Base-by-base conservation (phyloP, 2,797 vertebrate genomes). In the Pygocentrus nattereri region DNA sequence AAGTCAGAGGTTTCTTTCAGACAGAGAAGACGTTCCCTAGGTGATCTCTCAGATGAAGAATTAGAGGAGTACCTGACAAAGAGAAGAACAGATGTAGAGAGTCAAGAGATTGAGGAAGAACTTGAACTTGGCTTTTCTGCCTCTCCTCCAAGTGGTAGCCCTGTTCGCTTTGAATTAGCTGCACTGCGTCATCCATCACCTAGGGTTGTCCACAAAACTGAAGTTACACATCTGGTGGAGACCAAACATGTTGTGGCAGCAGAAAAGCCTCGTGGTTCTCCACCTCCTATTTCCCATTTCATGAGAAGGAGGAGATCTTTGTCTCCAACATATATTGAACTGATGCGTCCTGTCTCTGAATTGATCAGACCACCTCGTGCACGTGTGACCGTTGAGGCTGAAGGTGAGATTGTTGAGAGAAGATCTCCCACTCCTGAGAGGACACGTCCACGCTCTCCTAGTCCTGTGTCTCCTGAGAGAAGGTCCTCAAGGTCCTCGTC, bases 321-420 rank as follows among this genome's bases (percentile, higher is more conserved):
- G 85, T 99, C 98, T 83, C 98, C 98, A 74, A 98, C 97, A 21
- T 99, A 99, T 47, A 99, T 99, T 75, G 98, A 99, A 89, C 84
- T 99, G 73, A 99, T 99, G 98, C 96, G 98, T 79, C 98, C 98
- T 2, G 97, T 97, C 23, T 97, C 98, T 52, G 98, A 99, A 91
- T 91, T 99, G 76, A 96, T 99, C 89, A 95, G 94, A 79, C 90
- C 94, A 6, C 88, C 88, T 34, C 94, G 89, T 11, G 50, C 92
- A 74, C 93, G 81, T 15, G 93, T 92, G 18, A 82, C 92, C 41
- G 75, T 91, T 73, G 93, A 94, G 19, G 65, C 49, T 68, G 96
- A 97, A 85, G 91, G 85, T 54, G 92, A 91, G 54, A 88, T 93
- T 41, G 76, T 90, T n/a, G 96, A 93, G 81, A 97, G 97, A 91